Conservation (phyloP, 1,140 invertebrate species). For the Pogonomyrmex californicus region DNA sequence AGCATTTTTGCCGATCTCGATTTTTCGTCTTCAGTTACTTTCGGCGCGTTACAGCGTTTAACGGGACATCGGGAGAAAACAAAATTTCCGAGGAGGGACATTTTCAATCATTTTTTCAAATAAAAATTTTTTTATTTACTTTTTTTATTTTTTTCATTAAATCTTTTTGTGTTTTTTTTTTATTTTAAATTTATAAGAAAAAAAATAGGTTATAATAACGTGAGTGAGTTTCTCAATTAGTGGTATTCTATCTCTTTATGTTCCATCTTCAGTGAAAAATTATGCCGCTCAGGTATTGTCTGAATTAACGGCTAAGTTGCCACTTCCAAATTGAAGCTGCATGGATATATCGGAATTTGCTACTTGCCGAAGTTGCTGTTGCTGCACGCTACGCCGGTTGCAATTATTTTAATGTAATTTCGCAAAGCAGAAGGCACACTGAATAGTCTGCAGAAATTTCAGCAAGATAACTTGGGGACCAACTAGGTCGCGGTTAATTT, state of each 20-base stretch:
- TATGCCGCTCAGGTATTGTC: neutral
- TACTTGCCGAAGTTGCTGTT: neutral
- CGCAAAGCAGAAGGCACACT: slow-evolving; percentile 25
- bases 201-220: neutral
- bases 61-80: slow-evolving; percentile 8
- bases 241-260: too few relatives aligned
- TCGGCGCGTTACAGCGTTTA: neutral
- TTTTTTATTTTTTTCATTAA: neutral
- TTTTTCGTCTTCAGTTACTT: slow-evolving; percentile 19
- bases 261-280: neutral
- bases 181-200: neutral
- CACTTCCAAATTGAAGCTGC: neutral
- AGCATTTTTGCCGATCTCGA: slow-evolving; percentile 1
- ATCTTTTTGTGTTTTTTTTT: neutral
- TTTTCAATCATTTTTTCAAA: neutral
- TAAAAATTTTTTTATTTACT: neutral
- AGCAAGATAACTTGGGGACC: neutral
- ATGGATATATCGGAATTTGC: neutral
- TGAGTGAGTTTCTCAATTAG: neutral
- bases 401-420: slow-evolving; percentile 40
- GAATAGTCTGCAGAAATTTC: slow-evolving; percentile 24
- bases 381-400: neutral
- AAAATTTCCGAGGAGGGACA: neutral
- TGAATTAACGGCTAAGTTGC: neutral
- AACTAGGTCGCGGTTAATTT: slow-evolving; percentile 3